These are phyloP conservation scores for Capitulum mitella DNA, from an alignment of 2,888 invertebrate genomes.

Conservation along the genomic window DNA sequence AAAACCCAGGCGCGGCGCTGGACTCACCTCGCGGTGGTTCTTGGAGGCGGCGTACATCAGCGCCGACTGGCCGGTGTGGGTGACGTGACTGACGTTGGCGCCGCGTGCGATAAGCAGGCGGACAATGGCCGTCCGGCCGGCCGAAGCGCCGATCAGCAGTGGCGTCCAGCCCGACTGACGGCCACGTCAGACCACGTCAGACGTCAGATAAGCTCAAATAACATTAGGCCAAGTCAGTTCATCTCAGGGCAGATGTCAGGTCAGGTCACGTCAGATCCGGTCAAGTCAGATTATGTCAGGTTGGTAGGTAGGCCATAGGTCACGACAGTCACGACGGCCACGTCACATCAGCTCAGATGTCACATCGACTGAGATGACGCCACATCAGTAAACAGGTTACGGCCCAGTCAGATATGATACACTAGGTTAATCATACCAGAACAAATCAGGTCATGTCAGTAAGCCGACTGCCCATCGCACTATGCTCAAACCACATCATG, in stretches of 20 bases:
- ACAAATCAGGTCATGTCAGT: no score
- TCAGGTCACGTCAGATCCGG: not conserved
- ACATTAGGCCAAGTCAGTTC: not conserved
- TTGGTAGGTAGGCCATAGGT: not conserved
- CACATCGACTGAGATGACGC: no score
- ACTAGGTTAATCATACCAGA: no score
- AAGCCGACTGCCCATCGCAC: no score
- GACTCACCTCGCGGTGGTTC: slow-evolving; percentile 60
- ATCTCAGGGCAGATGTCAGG: no score
- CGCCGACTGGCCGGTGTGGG: slow-evolving; percentile 65
- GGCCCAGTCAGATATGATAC: no score
- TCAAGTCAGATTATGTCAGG: not conserved
- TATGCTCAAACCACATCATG: no score
- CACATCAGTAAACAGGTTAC: no score
- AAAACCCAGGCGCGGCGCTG: no score
- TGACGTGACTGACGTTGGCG: slow-evolving; percentile 65
- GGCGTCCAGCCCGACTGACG: slow-evolving; percentile 61
- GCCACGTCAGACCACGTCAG: not conserved
- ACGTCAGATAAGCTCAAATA: not conserved
- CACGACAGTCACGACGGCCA: not conserved
- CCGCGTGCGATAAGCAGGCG: slow-evolving; percentile 57
- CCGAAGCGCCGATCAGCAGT: slow-evolving; percentile 69
- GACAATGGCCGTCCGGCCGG: slow-evolving; percentile 62
- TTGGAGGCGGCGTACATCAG: slow-evolving; percentile 81
- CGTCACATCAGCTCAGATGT: no score